Base-by-base conservation (phyloP, 2,888 invertebrate species). In the Nephrocerus scutellatus region DNA sequence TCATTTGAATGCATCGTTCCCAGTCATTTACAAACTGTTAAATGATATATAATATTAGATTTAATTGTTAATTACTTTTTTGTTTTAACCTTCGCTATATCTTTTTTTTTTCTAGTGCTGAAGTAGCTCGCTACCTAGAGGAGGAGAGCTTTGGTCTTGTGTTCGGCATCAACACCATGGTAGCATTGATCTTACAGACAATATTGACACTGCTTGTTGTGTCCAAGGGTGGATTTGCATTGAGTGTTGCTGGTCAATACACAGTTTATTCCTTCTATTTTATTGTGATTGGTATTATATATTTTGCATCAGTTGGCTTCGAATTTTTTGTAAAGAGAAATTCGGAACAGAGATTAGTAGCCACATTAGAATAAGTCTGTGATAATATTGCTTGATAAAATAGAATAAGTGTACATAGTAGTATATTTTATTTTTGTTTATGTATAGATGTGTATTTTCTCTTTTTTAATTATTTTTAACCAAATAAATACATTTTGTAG, bases 91-190 rank as follows among this genome's bases (percentile, higher is more conserved):
- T 19, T 36, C n/a, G 18, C 16, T 20, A 20, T 18, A 29, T 26
- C 13, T 39, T 41, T 35, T 23, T 23, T 12, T 5, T 36, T 54
- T 72, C 45, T 62, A 91, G 90, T 63, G 82, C 84, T 30, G 89
- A 91, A 71, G 84, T 95, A 36, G 92, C 93, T 0, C 78, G 82
- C 46, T 73, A 80, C 46, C 74, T 93, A 41, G 74, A 77, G 38
- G 82, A 85, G 52, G 87, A 90, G 35, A 87, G 87, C 64, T 91
- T 86, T 62, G 92, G 89, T 1, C 72, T 93, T 4, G 82, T 95
- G 48, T 92, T 93, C 66, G 93, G 93, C 5, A 74, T 91, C 50
- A 93, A 91, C 66, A 90, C 86, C 0, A 79, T 92, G 39, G 47
- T 86, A 1, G 88, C 90, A 4, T 74, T 92, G 4, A 60, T 77